phyloP scores from a whole-genome alignment of 2,888 invertebrate species.

The Gortyna flavago region DNA sequence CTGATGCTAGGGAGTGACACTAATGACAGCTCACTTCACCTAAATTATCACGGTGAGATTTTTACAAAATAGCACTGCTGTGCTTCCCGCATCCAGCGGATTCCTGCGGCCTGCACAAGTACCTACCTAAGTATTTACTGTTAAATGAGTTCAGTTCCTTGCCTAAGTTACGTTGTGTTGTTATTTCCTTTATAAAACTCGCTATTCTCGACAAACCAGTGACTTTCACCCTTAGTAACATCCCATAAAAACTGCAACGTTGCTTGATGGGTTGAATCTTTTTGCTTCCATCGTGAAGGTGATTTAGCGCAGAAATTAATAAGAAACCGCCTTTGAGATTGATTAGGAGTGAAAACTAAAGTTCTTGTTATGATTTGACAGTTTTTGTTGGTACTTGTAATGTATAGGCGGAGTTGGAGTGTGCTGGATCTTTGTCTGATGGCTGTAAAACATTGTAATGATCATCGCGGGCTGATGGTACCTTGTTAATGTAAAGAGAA shows the following conservation, averaged over 20 bases:
- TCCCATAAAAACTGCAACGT: constrained; percentile 85
- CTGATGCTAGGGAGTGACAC: too few species aligned
- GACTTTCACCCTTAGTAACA: constrained; percentile 68
- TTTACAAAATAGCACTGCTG: too few species aligned
- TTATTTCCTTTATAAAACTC: too few species aligned
- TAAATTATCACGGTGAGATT: too few species aligned
- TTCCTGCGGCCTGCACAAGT: too few species aligned
- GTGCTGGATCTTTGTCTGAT: constrained; percentile 23
- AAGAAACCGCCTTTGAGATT: constrained; percentile 83
- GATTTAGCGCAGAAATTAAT: constrained; percentile 86
- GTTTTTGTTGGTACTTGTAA: constrained; percentile 58
- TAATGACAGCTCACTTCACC: too few species aligned
- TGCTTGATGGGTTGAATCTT: constrained; percentile 86
- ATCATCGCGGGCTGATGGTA: constrained; percentile 33
- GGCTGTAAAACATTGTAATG: constrained; percentile 50
- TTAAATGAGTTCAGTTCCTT: too few species aligned
- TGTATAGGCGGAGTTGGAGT: constrained; percentile 26
- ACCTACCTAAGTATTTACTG: too few species aligned
- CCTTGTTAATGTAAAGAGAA: constrained; percentile 21
- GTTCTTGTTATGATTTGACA: constrained; percentile 65
- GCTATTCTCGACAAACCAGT: constrained; percentile 13
- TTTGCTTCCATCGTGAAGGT: constrained; percentile 84
- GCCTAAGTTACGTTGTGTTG: background rate
- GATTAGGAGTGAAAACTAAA: constrained; percentile 81
- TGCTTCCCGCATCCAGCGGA: too few species aligned